phyloP scores from a whole-genome alignment of 2,888 invertebrate genomes.

The Plutella xylostella region DNA sequence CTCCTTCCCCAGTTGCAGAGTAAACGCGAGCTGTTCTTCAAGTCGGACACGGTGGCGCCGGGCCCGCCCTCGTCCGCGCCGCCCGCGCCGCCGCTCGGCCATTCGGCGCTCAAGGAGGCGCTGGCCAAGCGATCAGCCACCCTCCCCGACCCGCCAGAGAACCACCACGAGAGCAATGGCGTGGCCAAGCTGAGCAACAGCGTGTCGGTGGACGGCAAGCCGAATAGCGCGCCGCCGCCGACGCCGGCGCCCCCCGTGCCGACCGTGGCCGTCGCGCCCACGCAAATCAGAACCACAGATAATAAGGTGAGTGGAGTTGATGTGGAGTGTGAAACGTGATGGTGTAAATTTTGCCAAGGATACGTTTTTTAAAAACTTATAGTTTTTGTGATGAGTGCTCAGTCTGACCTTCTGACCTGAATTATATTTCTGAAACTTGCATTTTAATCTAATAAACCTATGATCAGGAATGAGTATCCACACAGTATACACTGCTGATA shows the following conservation, averaged over 20 bases:
- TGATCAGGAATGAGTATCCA: too few species aligned
- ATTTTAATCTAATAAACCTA: too few species aligned
- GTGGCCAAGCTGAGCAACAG: conserved; percentile 54
- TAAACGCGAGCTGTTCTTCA: conserved; percentile 90
- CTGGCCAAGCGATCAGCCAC: conserved; percentile 57
- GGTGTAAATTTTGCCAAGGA: too few species aligned
- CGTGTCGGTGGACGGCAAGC: conserved; percentile 47
- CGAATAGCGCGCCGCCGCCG: conserved; percentile 49
- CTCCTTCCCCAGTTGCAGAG: conserved; percentile 76
- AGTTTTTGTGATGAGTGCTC: too few species aligned
- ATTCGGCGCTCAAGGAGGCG: conserved; percentile 64
- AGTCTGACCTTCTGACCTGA: too few species aligned
- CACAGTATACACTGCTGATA: too few species aligned
- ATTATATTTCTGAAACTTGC: too few species aligned
- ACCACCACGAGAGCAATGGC: conserved; percentile 63
- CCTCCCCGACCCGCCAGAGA: conserved; percentile 50
- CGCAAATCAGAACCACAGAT: conserved; percentile 58
- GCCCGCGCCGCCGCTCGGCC: conserved; percentile 52
- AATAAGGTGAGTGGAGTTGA: conserved; percentile 42
- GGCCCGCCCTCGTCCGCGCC: conserved; percentile 57
- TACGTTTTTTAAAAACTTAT: too few species aligned
- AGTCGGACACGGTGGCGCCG: conserved; percentile 72
- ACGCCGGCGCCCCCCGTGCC: conserved; percentile 61
- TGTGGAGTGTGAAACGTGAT: too few species aligned
- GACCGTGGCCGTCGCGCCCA: conserved; percentile 37